phyloP scores from a whole-genome alignment of 2,113 vertebrate genomes.

The Melanerpes formicivorus region DNA sequence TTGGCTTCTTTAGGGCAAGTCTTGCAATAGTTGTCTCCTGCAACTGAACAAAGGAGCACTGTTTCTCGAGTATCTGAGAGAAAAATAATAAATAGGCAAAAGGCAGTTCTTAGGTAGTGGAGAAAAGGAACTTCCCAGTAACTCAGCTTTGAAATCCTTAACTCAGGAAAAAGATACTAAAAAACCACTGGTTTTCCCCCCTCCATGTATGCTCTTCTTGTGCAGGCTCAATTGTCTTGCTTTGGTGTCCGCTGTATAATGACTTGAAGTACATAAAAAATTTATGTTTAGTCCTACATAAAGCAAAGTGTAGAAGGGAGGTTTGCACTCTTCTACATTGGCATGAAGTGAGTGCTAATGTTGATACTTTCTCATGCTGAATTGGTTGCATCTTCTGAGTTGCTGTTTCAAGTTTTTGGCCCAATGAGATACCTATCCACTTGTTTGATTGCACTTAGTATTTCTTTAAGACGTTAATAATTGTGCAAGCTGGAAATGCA shows the following conservation, averaged over 20 bases:
- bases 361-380: background rate
- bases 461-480: background rate
- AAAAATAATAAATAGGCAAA: background rate
- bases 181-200: background rate
- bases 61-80: background rate
- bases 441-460: background rate
- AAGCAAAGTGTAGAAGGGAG: background rate
- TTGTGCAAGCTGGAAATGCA: background rate
- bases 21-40: background rate
- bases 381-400: background rate
- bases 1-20: background rate
- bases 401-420: background rate
- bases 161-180: background rate
- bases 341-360: background rate
- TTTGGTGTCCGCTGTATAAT: background rate
- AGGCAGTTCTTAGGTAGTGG: background rate
- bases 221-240: background rate
- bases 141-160: background rate
- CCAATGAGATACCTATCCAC: background rate
- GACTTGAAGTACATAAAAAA: background rate
- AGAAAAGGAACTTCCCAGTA: background rate
- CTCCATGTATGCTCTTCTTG: background rate
- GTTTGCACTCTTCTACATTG: background rate
- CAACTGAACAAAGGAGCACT: background rate
- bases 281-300: background rate